These are phyloP conservation scores for Drosophila sulfurigaster DNA, from an alignment of 1,140 invertebrate genomes.

Conservation along the genomic window DNA sequence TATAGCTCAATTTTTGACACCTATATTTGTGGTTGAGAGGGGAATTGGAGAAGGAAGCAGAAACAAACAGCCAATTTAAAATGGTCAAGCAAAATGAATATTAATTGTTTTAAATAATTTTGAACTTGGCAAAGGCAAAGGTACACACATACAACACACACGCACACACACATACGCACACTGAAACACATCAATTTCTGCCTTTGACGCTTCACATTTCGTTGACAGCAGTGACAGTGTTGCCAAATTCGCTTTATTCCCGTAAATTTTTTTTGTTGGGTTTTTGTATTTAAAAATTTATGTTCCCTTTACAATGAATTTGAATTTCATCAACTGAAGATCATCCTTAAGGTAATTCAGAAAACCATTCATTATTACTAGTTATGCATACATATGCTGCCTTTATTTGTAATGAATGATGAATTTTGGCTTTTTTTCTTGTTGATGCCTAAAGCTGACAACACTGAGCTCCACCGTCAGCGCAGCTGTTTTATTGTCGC, in stretches of 20 bases:
- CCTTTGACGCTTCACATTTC: slow-evolving; percentile 23
- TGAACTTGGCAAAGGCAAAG: slow-evolving; percentile 78
- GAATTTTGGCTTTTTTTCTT: too few relatives aligned
- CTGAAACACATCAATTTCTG: slow-evolving; percentile 15
- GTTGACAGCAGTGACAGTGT: slow-evolving; percentile 33
- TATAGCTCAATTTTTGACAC: slow-evolving; percentile 77
- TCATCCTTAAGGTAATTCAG: too few relatives aligned
- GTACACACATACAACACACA: slow-evolving; percentile 33
- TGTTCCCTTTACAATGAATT: too few relatives aligned
- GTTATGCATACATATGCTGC: too few relatives aligned
- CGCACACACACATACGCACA: slow-evolving; percentile 12
- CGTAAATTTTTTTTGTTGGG: too few relatives aligned
- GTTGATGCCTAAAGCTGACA: too few relatives aligned
- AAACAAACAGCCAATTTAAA: slow-evolving; percentile 64
- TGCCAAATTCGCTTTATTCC: neutral
- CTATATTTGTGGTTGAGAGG: slow-evolving; percentile 40
- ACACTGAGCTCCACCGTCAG: slow-evolving; percentile 14
- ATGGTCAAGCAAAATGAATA: slow-evolving; percentile 71
- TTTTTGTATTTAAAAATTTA: too few relatives aligned
- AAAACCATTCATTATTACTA: too few relatives aligned
- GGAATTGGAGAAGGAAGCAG: neutral
- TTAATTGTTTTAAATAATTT: slow-evolving; percentile 84
- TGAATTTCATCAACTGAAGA: too few relatives aligned
- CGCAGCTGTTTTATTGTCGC: slow-evolving; percentile 72
- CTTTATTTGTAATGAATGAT: too few relatives aligned